Evolutionary conservation across 2,113 vertebrate species (phyloP).

Genomic region (Sebastes schlegelii): DNA sequence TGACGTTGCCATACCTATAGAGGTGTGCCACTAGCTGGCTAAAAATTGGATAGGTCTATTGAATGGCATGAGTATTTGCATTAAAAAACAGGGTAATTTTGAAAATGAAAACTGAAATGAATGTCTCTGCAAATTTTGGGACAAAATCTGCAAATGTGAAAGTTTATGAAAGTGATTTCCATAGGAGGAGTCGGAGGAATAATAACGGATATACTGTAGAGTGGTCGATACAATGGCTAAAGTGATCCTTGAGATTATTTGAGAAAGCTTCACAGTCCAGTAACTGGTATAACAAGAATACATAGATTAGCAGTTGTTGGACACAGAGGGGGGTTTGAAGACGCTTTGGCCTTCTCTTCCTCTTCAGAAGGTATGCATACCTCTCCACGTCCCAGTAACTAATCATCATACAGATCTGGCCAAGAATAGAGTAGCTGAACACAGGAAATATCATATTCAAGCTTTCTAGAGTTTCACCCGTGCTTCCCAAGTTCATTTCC

Average conservation of each 20-base stretch:
- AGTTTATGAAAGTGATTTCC: neutral
- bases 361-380: conserved; percentile 65
- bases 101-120: neutral
- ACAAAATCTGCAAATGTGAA: neutral
- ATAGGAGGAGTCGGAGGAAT: neutral
- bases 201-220: neutral
- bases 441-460: conserved; percentile 79
- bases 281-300: conserved; percentile 41
- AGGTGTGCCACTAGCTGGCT: neutral
- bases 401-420: conserved; percentile 73
- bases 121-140: neutral
- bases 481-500: conserved; percentile 67
- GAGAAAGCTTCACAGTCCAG: conserved; percentile 37
- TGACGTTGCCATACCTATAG: neutral
- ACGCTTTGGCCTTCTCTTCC: conserved; percentile 35
- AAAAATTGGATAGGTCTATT: neutral
- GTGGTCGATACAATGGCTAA: neutral
- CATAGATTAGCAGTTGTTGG: conserved; percentile 43
- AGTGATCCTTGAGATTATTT: neutral
- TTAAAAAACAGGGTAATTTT: neutral
- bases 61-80: neutral
- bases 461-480: conserved; percentile 66
- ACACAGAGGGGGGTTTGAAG: conserved; percentile 32
- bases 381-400: conserved; percentile 76
- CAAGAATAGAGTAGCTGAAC: conserved; percentile 66